Evolutionary conservation across 2,888 invertebrate genomes (phyloP), one percentile per base, ranked within the genome.

Genomic region (Nephrotoma guestfalica): DNA sequence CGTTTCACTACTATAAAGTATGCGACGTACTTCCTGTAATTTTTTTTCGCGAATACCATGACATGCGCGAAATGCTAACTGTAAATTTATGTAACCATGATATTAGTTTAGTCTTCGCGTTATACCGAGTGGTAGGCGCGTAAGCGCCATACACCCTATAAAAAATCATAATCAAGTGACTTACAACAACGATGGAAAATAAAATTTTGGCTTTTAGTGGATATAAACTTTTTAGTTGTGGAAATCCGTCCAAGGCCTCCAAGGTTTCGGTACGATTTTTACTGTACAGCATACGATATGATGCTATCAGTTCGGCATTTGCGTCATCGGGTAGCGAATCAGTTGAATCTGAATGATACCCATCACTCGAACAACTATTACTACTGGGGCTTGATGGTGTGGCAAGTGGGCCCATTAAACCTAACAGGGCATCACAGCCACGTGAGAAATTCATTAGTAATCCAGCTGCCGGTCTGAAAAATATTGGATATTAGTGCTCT

Each of bases 161-260:
- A 86, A 45, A 41, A 87, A 9, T 15, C 41, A 85, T 9, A 47
- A 13, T 87, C 13, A 30, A 86, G 83, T 43, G 89, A 94, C 97
- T 95, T 92, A 98, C 98, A 92, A 98, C 98, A 89, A 98, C 95
- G 87, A 98, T 97, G 87, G 98, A 98, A 92, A 98, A 98, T 88
- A 99, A 94, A 88, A 99, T 97, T 93, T 98, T 99, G 89, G 96
- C 95, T 92, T 99, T 98, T 88, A 99, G 94, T 90, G 97, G 97
- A 87, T 96, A 95, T 13, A 96, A 96, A 88, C 96, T 96, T 87
- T 94, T 93, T 87, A 99, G 93, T 88, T 96, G 96, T 9, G 95
- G 94, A 87, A 98, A 92, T 43, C 94, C 94, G 89, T 97, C 96
- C 87, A 99, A 92, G 9, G 97, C 96, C 89, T 98, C 97, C 89